Base-by-base conservation (phyloP, 2,888 invertebrate genomes). In the Macrophya alboannulata region DNA sequence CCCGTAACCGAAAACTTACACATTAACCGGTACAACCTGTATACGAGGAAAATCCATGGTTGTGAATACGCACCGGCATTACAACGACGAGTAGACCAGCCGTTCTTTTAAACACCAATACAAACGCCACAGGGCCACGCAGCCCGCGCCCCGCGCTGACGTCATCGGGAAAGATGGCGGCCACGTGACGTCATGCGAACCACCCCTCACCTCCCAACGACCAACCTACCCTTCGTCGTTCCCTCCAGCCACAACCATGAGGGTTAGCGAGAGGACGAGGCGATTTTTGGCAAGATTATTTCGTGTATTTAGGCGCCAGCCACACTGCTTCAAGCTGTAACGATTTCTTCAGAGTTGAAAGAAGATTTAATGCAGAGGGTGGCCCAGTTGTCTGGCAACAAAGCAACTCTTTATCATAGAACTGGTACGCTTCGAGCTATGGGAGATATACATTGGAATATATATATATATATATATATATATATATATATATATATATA, bases 161-260 rank as follows among this genome's bases (percentile, higher is more conserved):
- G 94, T 94, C 94, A 94, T 92, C 88, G 92, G 92, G 89, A 92
- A 94, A 94, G 93, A 94, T 94, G 94, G 94, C 94, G 93, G 87
- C 89, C 90, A 90, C 89, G 92, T 94, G 94, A 94, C 94, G 94
- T 94, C 94, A 94, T 90, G 88, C 84, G 21, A 85, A 86, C 84
- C 77, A 15, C 76, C 77, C 77, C 77, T 55, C 12, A 0, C 6
- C 48, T 12, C 51, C 10, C 17, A 77, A 51, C 55, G 17, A 77
- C 48, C 77, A 25, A 77, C 48, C 77, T 37, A 55, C 43, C 76
- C 76, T 76, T 76, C 48, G 48, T 76, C 71, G n/a, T 21, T 45
- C 45, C 72, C 62, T 55, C 79, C 37, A 48, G 65, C 86, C 48
- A 55, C 74, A 74, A 43, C 74, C 65, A 62, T 74, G 48, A 51